Conservation (phyloP, 2,888 invertebrate species). For the Trisateles emortualis region DNA sequence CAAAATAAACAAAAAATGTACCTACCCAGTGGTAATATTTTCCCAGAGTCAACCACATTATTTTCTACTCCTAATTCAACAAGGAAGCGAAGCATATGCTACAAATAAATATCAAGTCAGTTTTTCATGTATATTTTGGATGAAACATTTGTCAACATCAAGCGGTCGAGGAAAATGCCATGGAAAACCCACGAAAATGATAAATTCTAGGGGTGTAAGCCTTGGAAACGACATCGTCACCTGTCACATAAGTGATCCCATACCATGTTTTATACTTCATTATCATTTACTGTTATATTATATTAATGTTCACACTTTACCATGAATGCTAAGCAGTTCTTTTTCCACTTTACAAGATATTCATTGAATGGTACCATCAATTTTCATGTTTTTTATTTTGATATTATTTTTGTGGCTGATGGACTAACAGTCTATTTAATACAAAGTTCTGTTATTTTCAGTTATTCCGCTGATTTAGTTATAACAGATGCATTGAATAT, state of each 20-base stretch:
- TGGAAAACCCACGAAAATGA: constrained; percentile 3
- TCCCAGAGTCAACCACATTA: not conserved
- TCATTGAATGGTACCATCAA: no score
- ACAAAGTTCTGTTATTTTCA: no score
- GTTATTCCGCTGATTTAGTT: no score
- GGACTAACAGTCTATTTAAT: no score
- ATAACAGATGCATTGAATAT: no score
- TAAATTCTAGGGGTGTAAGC: constrained; percentile 8
- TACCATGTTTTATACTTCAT: not conserved
- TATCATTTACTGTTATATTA: not conserved
- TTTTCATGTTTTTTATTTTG: no score
- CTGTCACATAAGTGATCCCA: constrained; percentile 4
- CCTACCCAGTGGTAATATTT: not conserved
- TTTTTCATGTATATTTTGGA: constrained; percentile 9
- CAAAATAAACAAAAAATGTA: not conserved
- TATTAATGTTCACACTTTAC: not conserved
- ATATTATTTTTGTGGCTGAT: no score
- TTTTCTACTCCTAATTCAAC: not conserved
- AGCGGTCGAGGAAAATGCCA: constrained; percentile 9
- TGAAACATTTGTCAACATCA: constrained; percentile 11
- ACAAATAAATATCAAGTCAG: constrained; percentile 10
- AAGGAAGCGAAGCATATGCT: constrained; percentile 3
- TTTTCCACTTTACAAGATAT: no score
- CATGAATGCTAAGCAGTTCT: not conserved
- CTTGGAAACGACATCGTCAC: not conserved